phyloP scores from a whole-genome alignment of 2,888 invertebrate species.

The Panzeria rudis region DNA sequence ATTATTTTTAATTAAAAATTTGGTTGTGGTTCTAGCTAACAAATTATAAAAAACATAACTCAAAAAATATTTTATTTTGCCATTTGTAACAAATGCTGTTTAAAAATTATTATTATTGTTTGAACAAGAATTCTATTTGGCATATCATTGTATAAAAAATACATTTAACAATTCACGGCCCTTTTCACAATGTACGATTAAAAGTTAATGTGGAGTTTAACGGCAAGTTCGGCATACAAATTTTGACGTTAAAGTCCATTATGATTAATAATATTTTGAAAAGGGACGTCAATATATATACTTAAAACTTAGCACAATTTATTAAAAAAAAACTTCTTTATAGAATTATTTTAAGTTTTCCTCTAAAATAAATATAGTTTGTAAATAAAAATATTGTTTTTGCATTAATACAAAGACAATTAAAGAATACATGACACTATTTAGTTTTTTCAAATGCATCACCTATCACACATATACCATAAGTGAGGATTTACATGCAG shows the following conservation, averaged over 20 bases:
- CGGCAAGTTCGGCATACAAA: too few relatives aligned
- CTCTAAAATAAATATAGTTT: neutral
- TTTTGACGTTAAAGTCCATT: too few relatives aligned
- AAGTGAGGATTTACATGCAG: neutral
- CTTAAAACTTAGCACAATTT: conserved; percentile 64
- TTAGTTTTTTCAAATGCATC: too few relatives aligned
- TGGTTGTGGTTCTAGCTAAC: conserved; percentile 66
- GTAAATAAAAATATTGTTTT: neutral
- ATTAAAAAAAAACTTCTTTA: conserved; percentile 20
- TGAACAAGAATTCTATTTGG: conserved; percentile 48
- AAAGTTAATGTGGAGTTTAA: too few relatives aligned
- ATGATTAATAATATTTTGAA: too few relatives aligned
- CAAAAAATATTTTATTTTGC: conserved; percentile 12
- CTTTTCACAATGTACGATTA: too few relatives aligned
- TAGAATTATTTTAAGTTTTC: conserved; percentile 43
- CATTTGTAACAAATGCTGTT: conserved; percentile 18
- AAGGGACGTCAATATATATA: too few relatives aligned
- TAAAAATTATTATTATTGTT: conserved; percentile 30
- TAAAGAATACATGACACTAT: neutral
- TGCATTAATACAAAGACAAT: neutral
- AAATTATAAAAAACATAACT: conserved; percentile 11
- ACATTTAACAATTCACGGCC: conserved; percentile 41
- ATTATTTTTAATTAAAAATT: conserved; percentile 43
- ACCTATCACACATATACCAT: too few relatives aligned
- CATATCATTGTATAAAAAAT: conserved; percentile 60